phyloP scores from a whole-genome alignment of 2,888 invertebrate genomes.

The Thereva unica region DNA sequence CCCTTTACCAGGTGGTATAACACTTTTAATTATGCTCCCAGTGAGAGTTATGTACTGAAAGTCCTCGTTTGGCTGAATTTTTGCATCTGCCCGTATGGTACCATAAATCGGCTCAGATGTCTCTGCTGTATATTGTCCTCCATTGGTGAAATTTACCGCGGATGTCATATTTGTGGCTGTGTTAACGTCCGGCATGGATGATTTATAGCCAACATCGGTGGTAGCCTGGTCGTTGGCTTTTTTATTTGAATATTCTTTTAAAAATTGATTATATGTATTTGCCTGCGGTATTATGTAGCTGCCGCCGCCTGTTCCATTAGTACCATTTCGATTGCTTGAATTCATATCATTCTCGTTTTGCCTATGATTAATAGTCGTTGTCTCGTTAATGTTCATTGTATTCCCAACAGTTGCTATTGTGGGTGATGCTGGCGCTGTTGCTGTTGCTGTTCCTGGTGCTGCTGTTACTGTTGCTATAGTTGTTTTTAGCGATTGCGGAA shows the following conservation, averaged over 20 bases:
- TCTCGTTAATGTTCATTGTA: slow-evolving; percentile 43
- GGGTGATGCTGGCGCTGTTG: slow-evolving; percentile 42
- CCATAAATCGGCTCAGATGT: slow-evolving; percentile 44
- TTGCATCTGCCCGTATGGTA: slow-evolving; percentile 40
- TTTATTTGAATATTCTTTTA: slow-evolving; percentile 40
- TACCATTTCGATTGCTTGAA: slow-evolving; percentile 52
- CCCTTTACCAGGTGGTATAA: slow-evolving; percentile 58
- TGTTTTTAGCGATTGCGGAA: slow-evolving; percentile 43
- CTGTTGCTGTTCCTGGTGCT: slow-evolving; percentile 44
- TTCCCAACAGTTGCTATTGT: slow-evolving; percentile 38
- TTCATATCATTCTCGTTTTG: slow-evolving; percentile 57
- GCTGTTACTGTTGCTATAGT: slow-evolving; percentile 44
- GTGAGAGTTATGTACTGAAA: slow-evolving; percentile 57
- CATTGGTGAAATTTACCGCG: slow-evolving; percentile 8
- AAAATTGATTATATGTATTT: slow-evolving; percentile 46
- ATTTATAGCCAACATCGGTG: slow-evolving; percentile 42
- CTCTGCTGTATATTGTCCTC: slow-evolving; percentile 31
- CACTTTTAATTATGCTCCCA: slow-evolving; percentile 58
- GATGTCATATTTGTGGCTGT: slow-evolving; percentile 34
- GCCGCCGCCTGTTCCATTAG: slow-evolving; percentile 41
- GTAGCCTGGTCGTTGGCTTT: slow-evolving; percentile 39
- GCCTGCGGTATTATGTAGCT: slow-evolving; percentile 30
- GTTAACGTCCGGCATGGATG: slow-evolving; percentile 31
- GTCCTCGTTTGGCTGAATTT: slow-evolving; percentile 48
- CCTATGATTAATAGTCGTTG: slow-evolving; percentile 45